phyloP scores from a whole-genome alignment of 2,888 invertebrate species.

The Nipponacmea schrenckii region DNA sequence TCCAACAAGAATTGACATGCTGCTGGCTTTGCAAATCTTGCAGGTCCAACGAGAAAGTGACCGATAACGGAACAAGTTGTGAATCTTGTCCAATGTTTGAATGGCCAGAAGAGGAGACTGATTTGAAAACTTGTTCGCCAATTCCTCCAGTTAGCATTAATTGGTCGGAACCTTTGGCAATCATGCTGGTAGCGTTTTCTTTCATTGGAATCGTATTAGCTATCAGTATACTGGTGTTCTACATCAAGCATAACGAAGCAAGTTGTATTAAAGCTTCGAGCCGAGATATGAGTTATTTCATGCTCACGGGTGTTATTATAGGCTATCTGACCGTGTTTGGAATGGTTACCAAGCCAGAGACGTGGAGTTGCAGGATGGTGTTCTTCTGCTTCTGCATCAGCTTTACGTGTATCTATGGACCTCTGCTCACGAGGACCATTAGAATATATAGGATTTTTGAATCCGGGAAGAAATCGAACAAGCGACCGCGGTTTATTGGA shows the following conservation, averaged over 20 bases:
- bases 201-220: slow-evolving; percentile 13
- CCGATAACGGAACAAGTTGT: slow-evolving; percentile 32
- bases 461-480: slow-evolving; percentile 31
- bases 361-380: slow-evolving; percentile 24
- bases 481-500: slow-evolving; percentile 32
- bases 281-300: slow-evolving; percentile 50
- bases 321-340: slow-evolving; percentile 43
- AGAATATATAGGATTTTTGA: slow-evolving; percentile 44
- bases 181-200: slow-evolving; percentile 21
- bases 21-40: slow-evolving; percentile 44
- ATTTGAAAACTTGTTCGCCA: slow-evolving; percentile 20
- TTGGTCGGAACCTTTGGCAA: slow-evolving; percentile 17
- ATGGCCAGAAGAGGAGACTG: slow-evolving; percentile 38
- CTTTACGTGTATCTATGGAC: slow-evolving; percentile 38
- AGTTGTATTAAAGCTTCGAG: slow-evolving; percentile 56
- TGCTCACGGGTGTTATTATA: slow-evolving; percentile 45
- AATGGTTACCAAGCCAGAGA: slow-evolving; percentile 39
- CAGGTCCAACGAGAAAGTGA: slow-evolving; percentile 33
- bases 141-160: slow-evolving; percentile 21
- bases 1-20: slow-evolving; percentile 33
- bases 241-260: slow-evolving; percentile 26
- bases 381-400: slow-evolving; percentile 36
- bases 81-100: slow-evolving; percentile 27
- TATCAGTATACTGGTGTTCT: slow-evolving; percentile 16
- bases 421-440: slow-evolving; percentile 39